A percentile compares a stretch with the other conserved stretches of the same genome.
phyloP scores from a whole-genome alignment of 2,113 vertebrate species.

The Daphoenositta chrysoptera region DNA sequence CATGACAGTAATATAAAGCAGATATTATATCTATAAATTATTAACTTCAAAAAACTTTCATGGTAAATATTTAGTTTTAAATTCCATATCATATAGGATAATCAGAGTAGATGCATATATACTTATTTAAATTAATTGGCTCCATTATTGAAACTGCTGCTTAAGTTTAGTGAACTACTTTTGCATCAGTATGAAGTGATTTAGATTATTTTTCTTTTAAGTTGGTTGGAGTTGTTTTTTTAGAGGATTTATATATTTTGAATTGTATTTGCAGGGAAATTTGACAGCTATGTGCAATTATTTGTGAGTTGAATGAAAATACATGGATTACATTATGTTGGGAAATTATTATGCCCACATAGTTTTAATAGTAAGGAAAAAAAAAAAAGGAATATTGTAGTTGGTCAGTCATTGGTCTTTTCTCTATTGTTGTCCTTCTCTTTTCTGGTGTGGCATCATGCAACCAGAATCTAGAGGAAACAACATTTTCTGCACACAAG shows the following conservation, averaged over 20 bases:
- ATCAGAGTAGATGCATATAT: not conserved
- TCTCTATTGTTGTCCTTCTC: not conserved
- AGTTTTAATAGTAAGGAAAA: not conserved
- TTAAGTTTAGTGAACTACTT: not conserved
- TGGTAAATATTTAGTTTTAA: not conserved
- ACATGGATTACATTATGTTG: not conserved
- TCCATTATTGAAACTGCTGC: not conserved
- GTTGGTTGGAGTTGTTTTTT: not conserved
- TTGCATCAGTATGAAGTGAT: not conserved
- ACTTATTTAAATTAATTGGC: not conserved
- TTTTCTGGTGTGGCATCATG: not conserved
- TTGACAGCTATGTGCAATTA: not conserved
- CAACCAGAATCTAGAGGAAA: not conserved
- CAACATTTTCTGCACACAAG: not conserved
- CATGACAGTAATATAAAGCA: not conserved
- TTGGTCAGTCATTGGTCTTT: not conserved
- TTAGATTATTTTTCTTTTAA: not conserved
- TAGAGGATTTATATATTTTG: not conserved
- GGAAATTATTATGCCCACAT: not conserved
- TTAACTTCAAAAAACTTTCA: not conserved
- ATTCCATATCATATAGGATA: not conserved
- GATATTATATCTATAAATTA: not conserved
- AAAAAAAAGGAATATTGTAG: not conserved
- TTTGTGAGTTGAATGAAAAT: not conserved
- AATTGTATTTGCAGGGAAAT: not conserved